Conservation (phyloP, 2,888 invertebrate species). For the Amphipoea oculea region DNA sequence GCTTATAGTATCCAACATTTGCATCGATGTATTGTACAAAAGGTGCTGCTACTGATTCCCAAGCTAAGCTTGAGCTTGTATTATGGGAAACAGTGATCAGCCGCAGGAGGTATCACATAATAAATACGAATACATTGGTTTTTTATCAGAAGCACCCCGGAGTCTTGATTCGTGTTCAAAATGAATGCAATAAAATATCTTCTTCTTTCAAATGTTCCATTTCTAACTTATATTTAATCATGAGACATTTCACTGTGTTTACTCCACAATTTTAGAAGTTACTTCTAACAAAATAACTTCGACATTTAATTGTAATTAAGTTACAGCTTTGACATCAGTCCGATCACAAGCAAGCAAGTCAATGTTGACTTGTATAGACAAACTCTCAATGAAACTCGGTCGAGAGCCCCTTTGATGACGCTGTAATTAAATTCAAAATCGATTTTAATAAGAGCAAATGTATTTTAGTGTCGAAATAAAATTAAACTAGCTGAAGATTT, state of each 20-base stretch:
- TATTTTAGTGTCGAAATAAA: constrained; percentile 10
- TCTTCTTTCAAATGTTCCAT: neutral
- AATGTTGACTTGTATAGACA: constrained; percentile 48
- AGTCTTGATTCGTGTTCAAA: neutral
- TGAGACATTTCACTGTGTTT: neutral
- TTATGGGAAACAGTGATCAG: too few species aligned
- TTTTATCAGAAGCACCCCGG: too few species aligned
- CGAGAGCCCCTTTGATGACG: constrained; percentile 46
- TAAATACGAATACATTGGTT: too few species aligned
- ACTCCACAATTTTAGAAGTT: neutral
- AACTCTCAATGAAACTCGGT: constrained; percentile 38
- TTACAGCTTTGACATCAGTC: constrained; percentile 25
- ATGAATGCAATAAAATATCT: neutral
- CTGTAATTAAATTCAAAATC: constrained; percentile 51
- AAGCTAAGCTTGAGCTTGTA: too few species aligned
- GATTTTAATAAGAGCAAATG: constrained; percentile 43
- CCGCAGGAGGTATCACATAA: too few species aligned
- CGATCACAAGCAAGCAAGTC: constrained; percentile 40
- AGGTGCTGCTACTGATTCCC: too few species aligned
- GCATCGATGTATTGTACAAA: too few species aligned
- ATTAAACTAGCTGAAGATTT: neutral
- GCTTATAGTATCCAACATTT: too few species aligned
- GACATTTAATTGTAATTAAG: constrained; percentile 42
- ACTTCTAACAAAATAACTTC: constrained; percentile 20
- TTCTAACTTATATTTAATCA: neutral